Conservation (phyloP, 2,113 vertebrate genomes). For the Xerus inauris region DNA sequence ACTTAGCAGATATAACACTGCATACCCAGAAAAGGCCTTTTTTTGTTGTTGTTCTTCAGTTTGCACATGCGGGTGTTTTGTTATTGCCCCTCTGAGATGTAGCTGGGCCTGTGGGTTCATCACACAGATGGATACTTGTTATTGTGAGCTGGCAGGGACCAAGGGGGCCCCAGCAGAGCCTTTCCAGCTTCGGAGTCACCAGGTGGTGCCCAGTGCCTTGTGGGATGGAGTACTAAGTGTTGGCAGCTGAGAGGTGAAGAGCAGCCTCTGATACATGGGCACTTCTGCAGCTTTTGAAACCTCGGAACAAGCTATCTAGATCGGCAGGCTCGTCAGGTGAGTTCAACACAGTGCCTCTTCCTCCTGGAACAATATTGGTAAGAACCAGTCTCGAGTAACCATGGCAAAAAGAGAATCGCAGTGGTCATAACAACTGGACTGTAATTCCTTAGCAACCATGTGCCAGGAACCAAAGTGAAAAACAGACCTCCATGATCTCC, state of each 20-base stretch:
- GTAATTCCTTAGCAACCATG: neutral
- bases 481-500: neutral
- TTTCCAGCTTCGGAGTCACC: neutral
- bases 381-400: neutral
- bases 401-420: neutral
- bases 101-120: neutral
- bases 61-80: neutral
- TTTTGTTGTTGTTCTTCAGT: neutral
- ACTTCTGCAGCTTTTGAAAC: neutral
- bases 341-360: neutral
- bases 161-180: neutral
- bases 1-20: neutral
- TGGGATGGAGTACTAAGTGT: neutral
- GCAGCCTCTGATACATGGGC: neutral
- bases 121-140: neutral
- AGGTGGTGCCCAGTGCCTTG: neutral
- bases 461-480: neutral
- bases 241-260: neutral
- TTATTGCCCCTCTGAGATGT: neutral
- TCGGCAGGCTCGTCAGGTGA: neutral
- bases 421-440: neutral
- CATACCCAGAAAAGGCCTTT: neutral
- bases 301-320: neutral
- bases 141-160: neutral
- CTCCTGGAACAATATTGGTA: neutral